Evolutionary conservation across 2,113 vertebrate species (phyloP).

Genomic region (Podocnemis expansa): DNA sequence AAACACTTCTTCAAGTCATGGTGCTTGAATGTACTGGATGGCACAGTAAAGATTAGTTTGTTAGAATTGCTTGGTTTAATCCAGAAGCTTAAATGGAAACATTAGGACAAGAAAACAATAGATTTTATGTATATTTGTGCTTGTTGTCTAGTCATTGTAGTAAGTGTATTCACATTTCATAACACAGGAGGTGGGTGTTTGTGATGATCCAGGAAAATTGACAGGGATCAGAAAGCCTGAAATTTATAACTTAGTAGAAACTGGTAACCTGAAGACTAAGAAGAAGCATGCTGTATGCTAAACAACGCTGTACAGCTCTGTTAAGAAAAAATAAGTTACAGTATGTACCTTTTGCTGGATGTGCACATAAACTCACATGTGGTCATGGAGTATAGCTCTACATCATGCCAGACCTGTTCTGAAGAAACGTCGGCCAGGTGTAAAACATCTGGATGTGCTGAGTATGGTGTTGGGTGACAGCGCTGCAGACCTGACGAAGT

Average conservation of each 20-base stretch:
- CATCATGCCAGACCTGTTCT: background rate
- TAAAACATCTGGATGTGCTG: background rate
- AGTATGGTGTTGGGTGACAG: background rate
- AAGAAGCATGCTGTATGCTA: constrained; percentile 62
- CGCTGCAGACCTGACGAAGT: background rate
- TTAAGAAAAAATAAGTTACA: constrained; percentile 50
- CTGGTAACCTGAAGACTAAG: constrained; percentile 55
- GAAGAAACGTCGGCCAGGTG: constrained; percentile 33
- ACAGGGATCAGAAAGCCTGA: constrained; percentile 52
- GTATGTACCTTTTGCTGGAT: background rate
- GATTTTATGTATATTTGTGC: constrained; percentile 54
- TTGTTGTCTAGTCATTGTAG: constrained; percentile 57
- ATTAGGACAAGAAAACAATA: constrained; percentile 62
- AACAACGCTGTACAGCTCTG: constrained; percentile 38
- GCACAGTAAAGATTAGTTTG: constrained; percentile 50
- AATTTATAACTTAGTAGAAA: constrained; percentile 62
- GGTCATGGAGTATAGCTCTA: background rate
- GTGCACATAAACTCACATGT: background rate
- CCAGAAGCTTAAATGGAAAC: constrained; percentile 71
- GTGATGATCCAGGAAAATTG: constrained; percentile 57
- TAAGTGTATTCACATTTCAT: constrained; percentile 18
- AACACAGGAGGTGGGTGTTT: constrained; percentile 49
- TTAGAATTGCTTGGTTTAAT: constrained; percentile 63
- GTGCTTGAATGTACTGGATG: constrained; percentile 65
- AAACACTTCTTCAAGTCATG: constrained; percentile 42